Conservation (phyloP, 2,797 vertebrate species). For the Sardinella longiceps region DNA sequence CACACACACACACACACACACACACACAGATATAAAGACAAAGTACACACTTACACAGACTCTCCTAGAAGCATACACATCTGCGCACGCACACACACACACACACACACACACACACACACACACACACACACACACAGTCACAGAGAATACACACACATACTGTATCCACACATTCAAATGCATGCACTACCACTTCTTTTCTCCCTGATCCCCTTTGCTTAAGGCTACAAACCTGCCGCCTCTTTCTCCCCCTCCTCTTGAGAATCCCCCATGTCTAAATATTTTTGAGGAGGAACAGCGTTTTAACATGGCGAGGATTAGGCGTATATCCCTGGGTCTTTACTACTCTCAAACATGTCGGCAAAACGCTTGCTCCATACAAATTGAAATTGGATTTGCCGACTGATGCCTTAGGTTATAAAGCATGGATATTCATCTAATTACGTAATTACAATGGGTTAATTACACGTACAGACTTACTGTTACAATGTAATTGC, state of each 20-base stretch:
- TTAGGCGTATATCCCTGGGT: constrained; percentile 78
- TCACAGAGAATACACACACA: neutral
- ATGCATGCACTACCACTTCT: constrained; percentile 4
- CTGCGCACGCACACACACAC: neutral
- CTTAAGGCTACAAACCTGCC: constrained; percentile 55
- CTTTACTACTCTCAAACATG: constrained; percentile 77
- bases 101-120: constrained; percentile 5
- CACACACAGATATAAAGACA: neutral
- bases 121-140: neutral
- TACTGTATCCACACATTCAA: neutral
- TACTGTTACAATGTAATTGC: constrained; percentile 82
- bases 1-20: neutral
- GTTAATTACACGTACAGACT: constrained; percentile 81
- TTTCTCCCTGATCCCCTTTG: constrained; percentile 36
- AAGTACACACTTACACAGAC: neutral
- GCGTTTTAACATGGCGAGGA: constrained; percentile 75
- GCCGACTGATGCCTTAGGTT: constrained; percentile 81
- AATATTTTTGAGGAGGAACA: constrained; percentile 66
- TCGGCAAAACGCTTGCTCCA: constrained; percentile 74
- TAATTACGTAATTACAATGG: constrained; percentile 80
- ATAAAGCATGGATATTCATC: constrained; percentile 84
- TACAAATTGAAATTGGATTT: constrained; percentile 86
- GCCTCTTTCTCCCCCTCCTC: constrained; percentile 49
- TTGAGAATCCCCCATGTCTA: constrained; percentile 69
- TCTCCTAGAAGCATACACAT: too few species aligned